Evolutionary conservation across 2,797 vertebrate genomes (phyloP), one percentile per base, ranked within the genome.

Genomic region (Dallia pectoralis): DNA sequence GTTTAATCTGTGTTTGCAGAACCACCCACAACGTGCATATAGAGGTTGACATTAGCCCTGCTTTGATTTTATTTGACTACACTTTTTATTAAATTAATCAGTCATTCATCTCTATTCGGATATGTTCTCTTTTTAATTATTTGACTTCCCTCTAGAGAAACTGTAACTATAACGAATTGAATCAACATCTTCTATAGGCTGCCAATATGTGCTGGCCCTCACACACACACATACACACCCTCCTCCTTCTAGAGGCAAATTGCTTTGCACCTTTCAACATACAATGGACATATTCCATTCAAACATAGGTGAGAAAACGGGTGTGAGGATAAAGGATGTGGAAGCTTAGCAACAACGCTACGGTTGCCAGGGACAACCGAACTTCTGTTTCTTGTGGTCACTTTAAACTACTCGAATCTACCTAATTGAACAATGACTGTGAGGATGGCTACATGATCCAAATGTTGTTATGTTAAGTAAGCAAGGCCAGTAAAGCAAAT

Each of bases 281-380:
- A 27, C 40, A 62, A 36, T 62, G 70, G 40, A 36, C 27, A 22
- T 76, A 40, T 71, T 71, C 8, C 49, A 51, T 70, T 75, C 74
- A 66, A 19, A 29, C 15, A 65, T 25, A 65, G 32, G 36, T 40
- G 47, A 22, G 63, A 44, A 68, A 56, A 22, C 61, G 48, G 33
- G 18, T 14, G 12, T 5, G 48, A 66, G 4, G 51, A 65, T 16
- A 27, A 12, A 69, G 44, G 25, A 68, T 27, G 12, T n/a, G 66
- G 33, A 36, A 71, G 32, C 22, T 59, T 11, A 59, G 40, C 40
- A 44, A 59, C 49, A 48, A 76, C 15, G 16, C 49, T 66, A 30
- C 47, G 69, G 69, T 76, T 71, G 69, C 63, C 74, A 74, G 64
- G 67, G 59, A 64, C 56, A 70, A 19, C 33, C 47, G 33, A 66